Evolutionary conservation across 2,113 vertebrate genomes (phyloP).

Genomic region (Trachemys scripta): DNA sequence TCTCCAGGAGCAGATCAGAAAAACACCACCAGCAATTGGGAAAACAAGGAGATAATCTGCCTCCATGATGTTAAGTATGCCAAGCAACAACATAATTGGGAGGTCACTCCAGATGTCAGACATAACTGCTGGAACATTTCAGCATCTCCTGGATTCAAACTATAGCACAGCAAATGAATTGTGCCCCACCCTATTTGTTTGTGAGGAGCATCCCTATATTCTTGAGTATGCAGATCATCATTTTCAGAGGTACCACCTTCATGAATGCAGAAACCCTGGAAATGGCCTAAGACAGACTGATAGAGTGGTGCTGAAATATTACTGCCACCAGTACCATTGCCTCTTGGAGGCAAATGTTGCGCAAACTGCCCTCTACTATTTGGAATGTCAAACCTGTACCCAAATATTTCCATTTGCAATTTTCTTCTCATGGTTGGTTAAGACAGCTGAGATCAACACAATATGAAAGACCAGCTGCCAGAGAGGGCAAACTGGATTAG

Average conservation of each 20-base stretch:
- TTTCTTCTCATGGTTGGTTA: background rate
- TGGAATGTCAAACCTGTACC: background rate
- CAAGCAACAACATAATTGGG: background rate
- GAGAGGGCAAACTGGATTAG: background rate
- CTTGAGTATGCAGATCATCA: background rate
- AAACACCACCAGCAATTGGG: background rate
- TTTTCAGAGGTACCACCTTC: background rate
- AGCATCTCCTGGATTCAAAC: background rate
- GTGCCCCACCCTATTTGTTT: background rate
- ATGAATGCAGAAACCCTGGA: background rate
- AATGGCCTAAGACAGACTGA: background rate
- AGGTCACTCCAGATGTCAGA: background rate
- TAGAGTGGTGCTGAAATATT: background rate
- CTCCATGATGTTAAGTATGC: background rate
- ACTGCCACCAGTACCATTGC: background rate
- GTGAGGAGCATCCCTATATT: background rate
- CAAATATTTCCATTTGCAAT: background rate
- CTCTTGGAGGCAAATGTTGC: background rate
- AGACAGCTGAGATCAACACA: background rate
- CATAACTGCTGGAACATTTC: background rate
- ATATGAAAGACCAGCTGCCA: background rate
- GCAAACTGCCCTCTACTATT: background rate
- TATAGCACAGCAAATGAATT: background rate
- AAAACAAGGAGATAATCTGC: background rate
- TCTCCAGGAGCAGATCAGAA: background rate